phyloP scores from a whole-genome alignment of 2,797 vertebrate genomes.

The Erethizon dorsatum region DNA sequence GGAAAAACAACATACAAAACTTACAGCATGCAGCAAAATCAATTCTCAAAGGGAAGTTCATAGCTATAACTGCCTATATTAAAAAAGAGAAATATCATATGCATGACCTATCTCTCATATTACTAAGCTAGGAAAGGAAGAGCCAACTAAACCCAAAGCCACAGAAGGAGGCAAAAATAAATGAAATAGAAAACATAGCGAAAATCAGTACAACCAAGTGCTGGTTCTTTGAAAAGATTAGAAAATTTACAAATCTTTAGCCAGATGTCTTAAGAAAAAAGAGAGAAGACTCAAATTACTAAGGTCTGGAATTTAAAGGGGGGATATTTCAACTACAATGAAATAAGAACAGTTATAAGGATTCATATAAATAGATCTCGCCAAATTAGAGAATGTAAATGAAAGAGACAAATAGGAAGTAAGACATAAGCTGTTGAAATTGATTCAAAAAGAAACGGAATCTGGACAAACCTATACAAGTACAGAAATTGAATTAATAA shows the following conservation, averaged over 20 bases:
- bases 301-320: neutral
- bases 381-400: neutral
- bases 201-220: neutral
- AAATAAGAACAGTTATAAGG: neutral
- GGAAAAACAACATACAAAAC: neutral
- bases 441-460: neutral
- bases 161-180: neutral
- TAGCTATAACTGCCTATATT: neutral
- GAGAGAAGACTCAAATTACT: neutral
- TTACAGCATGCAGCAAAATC: neutral
- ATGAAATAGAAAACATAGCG: neutral
- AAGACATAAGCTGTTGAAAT: neutral
- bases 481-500: no score
- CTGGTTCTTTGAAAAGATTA: neutral
- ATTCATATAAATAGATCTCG: neutral
- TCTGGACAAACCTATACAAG: neutral
- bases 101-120: neutral
- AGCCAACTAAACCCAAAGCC: neutral
- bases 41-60: neutral
- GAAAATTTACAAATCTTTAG: neutral
- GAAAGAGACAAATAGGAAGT: neutral
- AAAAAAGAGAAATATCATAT: neutral
- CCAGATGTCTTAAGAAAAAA: neutral
- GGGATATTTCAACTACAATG: neutral
- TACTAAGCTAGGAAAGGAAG: neutral